Conservation (phyloP, 1,140 invertebrate species). For the Formica selysi region DNA sequence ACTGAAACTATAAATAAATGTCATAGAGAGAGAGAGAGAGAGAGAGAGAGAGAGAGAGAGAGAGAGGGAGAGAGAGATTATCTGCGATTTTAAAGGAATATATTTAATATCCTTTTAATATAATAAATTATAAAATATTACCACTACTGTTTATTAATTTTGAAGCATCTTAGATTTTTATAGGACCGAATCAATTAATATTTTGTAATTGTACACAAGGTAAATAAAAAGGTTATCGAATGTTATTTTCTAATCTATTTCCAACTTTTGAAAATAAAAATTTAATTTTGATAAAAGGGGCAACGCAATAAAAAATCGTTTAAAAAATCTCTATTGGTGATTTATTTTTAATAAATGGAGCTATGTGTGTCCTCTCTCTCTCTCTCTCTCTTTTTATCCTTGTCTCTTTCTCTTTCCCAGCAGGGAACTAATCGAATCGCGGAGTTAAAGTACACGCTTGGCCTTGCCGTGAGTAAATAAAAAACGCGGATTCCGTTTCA, state of each 20-base stretch:
- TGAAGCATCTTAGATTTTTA: background rate
- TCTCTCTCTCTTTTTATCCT: too few species aligned
- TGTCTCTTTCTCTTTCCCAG: background rate
- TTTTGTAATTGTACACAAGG: background rate
- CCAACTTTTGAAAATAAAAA: background rate
- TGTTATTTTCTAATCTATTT: background rate
- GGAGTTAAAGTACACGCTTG: background rate
- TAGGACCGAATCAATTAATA: background rate
- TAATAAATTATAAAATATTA: background rate
- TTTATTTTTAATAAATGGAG: constrained; percentile 26
- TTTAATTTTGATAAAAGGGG: background rate
- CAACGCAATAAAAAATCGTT: too few species aligned
- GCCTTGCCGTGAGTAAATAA: constrained; percentile 32
- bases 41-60: too few species aligned
- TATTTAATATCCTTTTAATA: background rate
- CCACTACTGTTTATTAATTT: background rate
- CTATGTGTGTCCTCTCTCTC: too few species aligned
- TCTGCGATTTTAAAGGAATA: background rate
- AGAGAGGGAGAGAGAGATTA: too few species aligned
- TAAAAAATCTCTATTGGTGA: constrained; percentile 1
- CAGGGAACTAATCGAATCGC: constrained; percentile 12
- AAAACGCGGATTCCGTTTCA: constrained; percentile 22
- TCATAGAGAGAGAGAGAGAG: background rate
- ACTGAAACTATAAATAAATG: background rate
- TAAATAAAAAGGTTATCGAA: background rate